phyloP scores from a whole-genome alignment of 2,113 vertebrate genomes.

The Channa maculata region DNA sequence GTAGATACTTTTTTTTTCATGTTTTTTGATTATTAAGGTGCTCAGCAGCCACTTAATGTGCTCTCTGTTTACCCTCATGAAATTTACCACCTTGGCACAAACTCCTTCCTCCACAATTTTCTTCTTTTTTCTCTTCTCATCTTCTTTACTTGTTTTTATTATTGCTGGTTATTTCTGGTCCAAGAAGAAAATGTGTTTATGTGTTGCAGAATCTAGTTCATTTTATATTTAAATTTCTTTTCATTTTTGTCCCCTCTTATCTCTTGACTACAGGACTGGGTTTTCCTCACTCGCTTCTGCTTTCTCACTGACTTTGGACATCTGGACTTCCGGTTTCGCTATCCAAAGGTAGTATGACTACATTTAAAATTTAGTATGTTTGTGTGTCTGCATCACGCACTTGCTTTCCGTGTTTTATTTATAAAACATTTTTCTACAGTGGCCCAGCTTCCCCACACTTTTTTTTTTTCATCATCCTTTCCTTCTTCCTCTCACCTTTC shows the following conservation, averaged over 20 bases:
- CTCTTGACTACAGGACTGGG: constrained; percentile 74
- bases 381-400: not conserved
- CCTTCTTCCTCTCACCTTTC: not conserved
- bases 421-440: not conserved
- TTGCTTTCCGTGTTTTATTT: not conserved
- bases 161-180: constrained; percentile 30
- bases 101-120: not conserved
- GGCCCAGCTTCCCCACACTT: not conserved
- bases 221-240: not conserved
- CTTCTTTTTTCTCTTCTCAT: constrained; percentile 2
- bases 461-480: not conserved
- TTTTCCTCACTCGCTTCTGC: constrained; percentile 86
- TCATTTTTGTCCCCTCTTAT: not conserved
- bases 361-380: not conserved
- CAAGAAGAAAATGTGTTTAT: not conserved
- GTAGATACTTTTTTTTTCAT: not conserved
- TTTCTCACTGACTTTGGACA: constrained; percentile 85
- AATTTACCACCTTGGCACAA: constrained; percentile 34
- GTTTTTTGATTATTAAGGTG: constrained; percentile 34
- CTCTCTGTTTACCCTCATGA: constrained; percentile 43
- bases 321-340: constrained; percentile 80
- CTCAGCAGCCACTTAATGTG: constrained; percentile 37
- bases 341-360: constrained; percentile 75
- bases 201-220: too few species aligned
- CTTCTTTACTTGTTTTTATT: constrained; percentile 20